A percentile compares a stretch with the other conserved stretches of the same genome.
Conservation (phyloP, 1,140 invertebrate species). For the Drosophila carrolli region DNA sequence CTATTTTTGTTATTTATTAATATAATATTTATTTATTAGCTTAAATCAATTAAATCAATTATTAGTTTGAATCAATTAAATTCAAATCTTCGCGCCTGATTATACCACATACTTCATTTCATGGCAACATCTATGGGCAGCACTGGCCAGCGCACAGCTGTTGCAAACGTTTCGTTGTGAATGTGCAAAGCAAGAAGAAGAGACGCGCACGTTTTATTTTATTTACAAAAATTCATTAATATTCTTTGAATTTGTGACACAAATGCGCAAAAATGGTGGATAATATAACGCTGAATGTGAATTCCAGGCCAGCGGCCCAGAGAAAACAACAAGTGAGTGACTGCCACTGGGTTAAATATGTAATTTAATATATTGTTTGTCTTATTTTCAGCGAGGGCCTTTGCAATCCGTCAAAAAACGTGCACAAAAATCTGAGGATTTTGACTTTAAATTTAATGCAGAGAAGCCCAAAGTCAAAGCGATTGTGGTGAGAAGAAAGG, state of each 20-base stretch:
- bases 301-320: constrained; percentile 1
- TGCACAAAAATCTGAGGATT: constrained; percentile 17
- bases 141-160: constrained; percentile 11
- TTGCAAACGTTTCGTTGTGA: background rate
- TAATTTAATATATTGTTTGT: background rate
- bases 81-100: background rate
- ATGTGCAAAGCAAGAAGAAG: background rate
- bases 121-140: background rate
- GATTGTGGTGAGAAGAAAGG: constrained; percentile 60
- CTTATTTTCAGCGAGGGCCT: background rate
- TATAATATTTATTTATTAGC: too few species aligned
- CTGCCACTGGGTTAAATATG: background rate
- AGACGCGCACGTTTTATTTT: constrained; percentile 67
- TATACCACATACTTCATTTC: too few species aligned
- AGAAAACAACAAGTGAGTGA: constrained; percentile 22
- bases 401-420: constrained; percentile 28
- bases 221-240: constrained; percentile 30
- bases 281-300: constrained; percentile 59
- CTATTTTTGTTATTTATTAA: too few species aligned
- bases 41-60: too few species aligned
- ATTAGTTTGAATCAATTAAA: background rate
- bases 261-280: constrained; percentile 45
- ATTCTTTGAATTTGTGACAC: background rate
- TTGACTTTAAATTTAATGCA: constrained; percentile 65
- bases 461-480: constrained; percentile 73